phyloP scores from a whole-genome alignment of 2,888 invertebrate species.

The Cataglyphis rosenhaueri region DNA sequence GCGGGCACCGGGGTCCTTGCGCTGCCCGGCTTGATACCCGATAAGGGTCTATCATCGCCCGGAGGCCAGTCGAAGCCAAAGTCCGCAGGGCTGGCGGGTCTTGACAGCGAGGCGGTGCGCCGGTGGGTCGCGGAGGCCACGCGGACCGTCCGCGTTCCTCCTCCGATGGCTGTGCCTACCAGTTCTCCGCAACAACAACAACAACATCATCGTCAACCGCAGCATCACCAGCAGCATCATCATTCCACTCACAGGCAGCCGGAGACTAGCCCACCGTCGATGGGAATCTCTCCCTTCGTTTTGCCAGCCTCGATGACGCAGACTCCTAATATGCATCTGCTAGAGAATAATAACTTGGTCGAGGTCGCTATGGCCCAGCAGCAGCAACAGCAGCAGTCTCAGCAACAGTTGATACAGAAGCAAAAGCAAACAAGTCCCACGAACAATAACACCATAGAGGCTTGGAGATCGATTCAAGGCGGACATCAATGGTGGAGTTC shows the following conservation, averaged over 20 bases:
- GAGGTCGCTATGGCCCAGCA: constrained; percentile 82
- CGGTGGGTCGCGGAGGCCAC: constrained; percentile 88
- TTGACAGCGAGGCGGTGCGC: constrained; percentile 88
- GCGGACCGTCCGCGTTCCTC: constrained; percentile 85
- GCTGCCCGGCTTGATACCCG: constrained; percentile 83
- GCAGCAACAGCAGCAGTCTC: constrained; percentile 75
- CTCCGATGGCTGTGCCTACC: constrained; percentile 78
- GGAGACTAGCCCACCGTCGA: constrained; percentile 73
- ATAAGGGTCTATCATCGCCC: constrained; percentile 82
- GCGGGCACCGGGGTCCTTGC: constrained; percentile 84
- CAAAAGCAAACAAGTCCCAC: constrained; percentile 85
- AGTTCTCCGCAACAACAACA: constrained; percentile 75
- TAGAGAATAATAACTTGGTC: constrained; percentile 83
- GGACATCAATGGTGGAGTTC: constrained; percentile 84
- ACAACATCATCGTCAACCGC: constrained; percentile 71
- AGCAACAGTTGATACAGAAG: constrained; percentile 74
- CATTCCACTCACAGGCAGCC: constrained; percentile 74
- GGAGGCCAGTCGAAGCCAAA: constrained; percentile 78
- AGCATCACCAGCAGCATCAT: constrained; percentile 72
- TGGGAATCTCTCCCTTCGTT: constrained; percentile 75
- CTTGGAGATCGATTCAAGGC: constrained; percentile 83
- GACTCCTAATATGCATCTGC: constrained; percentile 84
- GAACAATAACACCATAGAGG: constrained; percentile 87
- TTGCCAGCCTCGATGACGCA: constrained; percentile 83
- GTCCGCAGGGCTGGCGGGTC: constrained; percentile 88